Conservation (phyloP, 2,888 invertebrate species). For the Fragum sueziense region DNA sequence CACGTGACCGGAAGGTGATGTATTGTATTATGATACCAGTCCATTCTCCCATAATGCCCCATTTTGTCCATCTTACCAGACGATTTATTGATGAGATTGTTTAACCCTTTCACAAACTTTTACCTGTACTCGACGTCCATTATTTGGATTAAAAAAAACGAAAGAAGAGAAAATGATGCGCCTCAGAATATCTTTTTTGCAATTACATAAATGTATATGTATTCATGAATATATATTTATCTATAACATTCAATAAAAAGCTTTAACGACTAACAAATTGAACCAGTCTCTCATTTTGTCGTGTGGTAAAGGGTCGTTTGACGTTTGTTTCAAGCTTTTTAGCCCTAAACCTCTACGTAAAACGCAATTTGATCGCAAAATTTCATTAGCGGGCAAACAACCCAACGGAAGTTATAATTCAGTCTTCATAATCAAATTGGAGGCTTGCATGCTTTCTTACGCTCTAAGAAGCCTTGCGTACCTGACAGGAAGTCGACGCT, state of each 20-base stretch:
- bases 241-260: too few relatives aligned
- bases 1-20: constrained; percentile 15
- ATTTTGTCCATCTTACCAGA: constrained; percentile 35
- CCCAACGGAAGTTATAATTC: constrained; percentile 55
- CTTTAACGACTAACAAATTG: too few relatives aligned
- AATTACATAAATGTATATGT: too few relatives aligned
- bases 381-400: constrained; percentile 51
- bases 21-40: constrained; percentile 22
- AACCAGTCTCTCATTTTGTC: too few relatives aligned
- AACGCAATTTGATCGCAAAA: constrained; percentile 53
- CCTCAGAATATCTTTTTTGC: too few relatives aligned
- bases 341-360: constrained; percentile 21
- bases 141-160: too few relatives aligned
- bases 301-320: too few relatives aligned
- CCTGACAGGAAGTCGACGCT: constrained; percentile 41
- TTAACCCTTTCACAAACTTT: too few relatives aligned
- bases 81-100: constrained; percentile 48
- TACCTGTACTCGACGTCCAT: too few relatives aligned
- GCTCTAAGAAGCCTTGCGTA: constrained; percentile 34
- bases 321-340: constrained; percentile 33
- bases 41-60: constrained; percentile 21
- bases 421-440: constrained; percentile 53
- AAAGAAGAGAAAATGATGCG: too few relatives aligned
- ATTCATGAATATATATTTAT: too few relatives aligned
- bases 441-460: constrained; percentile 46